Conservation (phyloP, 2,888 invertebrate genomes). For the Pristionchus arcanus region DNA sequence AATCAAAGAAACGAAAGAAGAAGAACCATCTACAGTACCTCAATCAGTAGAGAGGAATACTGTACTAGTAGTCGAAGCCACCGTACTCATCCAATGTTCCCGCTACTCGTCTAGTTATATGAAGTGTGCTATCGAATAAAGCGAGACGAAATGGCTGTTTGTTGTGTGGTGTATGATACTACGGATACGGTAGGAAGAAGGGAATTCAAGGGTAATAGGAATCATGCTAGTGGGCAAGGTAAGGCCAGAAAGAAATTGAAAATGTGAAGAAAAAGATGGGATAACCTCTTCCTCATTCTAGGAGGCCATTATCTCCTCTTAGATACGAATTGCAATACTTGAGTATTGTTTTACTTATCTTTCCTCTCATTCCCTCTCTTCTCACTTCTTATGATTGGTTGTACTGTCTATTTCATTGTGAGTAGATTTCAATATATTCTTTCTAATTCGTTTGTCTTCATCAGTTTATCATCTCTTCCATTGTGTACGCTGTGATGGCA, state of each 20-base stretch:
- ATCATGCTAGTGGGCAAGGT: neutral
- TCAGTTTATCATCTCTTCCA: neutral
- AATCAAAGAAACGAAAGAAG: conserved; percentile 45
- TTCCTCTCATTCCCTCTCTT: neutral
- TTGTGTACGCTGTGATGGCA: neutral
- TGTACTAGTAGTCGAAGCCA: neutral
- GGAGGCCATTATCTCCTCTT: neutral
- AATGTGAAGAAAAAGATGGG: no score
- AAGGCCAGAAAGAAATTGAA: no score
- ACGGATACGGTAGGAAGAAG: neutral
- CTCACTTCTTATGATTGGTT: neutral
- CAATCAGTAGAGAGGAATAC: conserved; percentile 31
- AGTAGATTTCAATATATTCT: neutral
- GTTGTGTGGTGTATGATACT: neutral
- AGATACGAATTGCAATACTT: no score
- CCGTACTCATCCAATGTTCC: neutral
- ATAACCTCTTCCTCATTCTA: neutral
- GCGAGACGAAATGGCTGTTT: neutral
- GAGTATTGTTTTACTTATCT: neutral
- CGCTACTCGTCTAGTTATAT: neutral
- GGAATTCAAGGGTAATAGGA: no score
- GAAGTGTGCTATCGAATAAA: conserved; percentile 19
- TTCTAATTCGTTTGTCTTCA: neutral
- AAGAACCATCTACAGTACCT: conserved; percentile 14
- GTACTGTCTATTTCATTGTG: neutral